Evolutionary conservation across 2,888 invertebrate species (phyloP), one percentile per base, ranked within the genome.

Genomic region (Rotaria socialis): DNA sequence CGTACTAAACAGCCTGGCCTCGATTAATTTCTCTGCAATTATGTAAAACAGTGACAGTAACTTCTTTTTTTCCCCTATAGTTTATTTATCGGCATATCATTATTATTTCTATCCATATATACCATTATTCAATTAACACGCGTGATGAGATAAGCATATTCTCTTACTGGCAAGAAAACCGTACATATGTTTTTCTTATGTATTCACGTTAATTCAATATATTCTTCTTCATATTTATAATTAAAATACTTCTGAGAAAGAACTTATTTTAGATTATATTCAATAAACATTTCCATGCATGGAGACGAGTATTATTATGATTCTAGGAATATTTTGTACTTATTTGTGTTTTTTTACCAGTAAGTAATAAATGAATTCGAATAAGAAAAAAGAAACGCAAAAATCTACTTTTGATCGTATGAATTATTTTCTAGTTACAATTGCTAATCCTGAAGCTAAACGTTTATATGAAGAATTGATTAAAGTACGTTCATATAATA

Each of bases 391-490:
- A 60, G 1, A 11, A 27, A n/a, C 3, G 14, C 27, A 3, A 60
- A 14, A 52, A 52, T 14, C 14, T 35, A 35, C 11, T 52, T 24
- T 60, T 60, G 11, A n/a, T 60, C 27, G 0, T 24, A 8, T 56
- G 10, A 60, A 27, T n/a, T 27, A n/a, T 14, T n/a, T 11, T 27
- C 3, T 80, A 80, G 80, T 80, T 14, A 80, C 11, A 8, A 10
- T 24, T 11, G 80, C 58, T 16, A 86, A 86, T 56, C 43, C 41
- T 60, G 86, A 86, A 47, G 86, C 85, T 10, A 84, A 86, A 85
- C 74, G 85, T 75, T 75, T 87, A 24, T 85, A 85, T 74, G 85
- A 87, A 67, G 75, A 87, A 47, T 74, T 87, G 47, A 75, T 87
- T 27, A 87, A 52, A 55, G 80, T 80, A 47, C 80, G 80, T 80